Evolutionary conservation across 2,888 invertebrate genomes (phyloP), one percentile per base, ranked within the genome.

Genomic region (Campopleginae sp.): DNA sequence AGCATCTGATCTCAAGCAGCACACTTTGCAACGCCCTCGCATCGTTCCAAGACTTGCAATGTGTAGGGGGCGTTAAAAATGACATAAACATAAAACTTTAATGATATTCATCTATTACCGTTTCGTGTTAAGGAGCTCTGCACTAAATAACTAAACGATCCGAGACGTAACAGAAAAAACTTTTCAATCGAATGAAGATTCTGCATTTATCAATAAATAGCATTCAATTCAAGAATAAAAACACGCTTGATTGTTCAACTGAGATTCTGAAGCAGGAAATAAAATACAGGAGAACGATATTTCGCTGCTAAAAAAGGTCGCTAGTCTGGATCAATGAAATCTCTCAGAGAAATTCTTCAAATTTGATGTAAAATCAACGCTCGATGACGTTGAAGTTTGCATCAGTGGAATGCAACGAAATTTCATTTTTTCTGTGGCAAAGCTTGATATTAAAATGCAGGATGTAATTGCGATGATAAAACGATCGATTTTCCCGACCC

Each of bases 1-100:
- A 87, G 82, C 85, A 79, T 78, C 74, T 82, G 79, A 84, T 72
- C 82, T 81, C 80, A 72, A 61, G 70, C 63, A 71, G 31, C 61
- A 79, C 61, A 61, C 79, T 79, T n/a, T 48, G 31, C 66, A 17
- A 33, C n/a, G 44, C 51, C 19, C 31, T 38, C 19, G 12, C 58
- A 58, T 5, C 27, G 27, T 14, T 27, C 14, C 14, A 38, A 27
- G 14, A 38, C 63, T 19, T 63, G 27, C 68, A 54, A 58, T 42
- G 54, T 38, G 54, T n/a, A n/a, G 48, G 19, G 27, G 54, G 38
- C 54, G 19, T 12, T 33, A 14, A 19, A 71, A 71, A 51, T 70
- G 8, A 71, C 33, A 51, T 33, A 17, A 71, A 51, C 46, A 19
- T 38, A 51, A 71, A 71, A 71, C 19, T 46, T 54, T 71, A 12